A percentile compares a stretch with the other conserved stretches of the same genome.
Evolutionary conservation across 2,888 invertebrate species (phyloP).

Genomic region (Neria commutata): DNA sequence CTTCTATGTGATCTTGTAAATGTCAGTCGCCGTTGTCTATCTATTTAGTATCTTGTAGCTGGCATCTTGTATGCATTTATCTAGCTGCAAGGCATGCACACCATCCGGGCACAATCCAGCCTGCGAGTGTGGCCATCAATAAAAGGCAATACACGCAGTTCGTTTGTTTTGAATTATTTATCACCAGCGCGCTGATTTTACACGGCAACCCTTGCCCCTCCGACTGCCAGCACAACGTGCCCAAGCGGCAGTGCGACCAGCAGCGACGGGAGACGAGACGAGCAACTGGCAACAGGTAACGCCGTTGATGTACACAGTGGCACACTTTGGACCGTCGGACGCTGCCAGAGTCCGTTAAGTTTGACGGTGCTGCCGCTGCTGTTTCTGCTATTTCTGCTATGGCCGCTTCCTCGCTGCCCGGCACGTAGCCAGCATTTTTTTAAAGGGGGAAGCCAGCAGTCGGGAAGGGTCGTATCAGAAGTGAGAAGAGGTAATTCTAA

Average conservation of each 20-base stretch:
- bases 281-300: background rate
- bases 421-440: no score
- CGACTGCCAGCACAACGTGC: background rate
- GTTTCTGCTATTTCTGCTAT: slow-evolving; percentile 16
- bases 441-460: no score
- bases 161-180: slow-evolving; percentile 2
- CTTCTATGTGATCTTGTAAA: slow-evolving; percentile 30
- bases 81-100: no score
- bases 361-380: background rate
- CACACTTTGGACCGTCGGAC: background rate
- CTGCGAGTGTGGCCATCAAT: background rate
- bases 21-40: slow-evolving; percentile 29
- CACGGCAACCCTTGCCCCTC: no score
- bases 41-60: slow-evolving; percentile 7
- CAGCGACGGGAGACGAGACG: no score
- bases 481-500: no score
- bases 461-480: no score
- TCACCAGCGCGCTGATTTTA: background rate
- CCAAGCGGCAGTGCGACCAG: no score
- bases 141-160: background rate
- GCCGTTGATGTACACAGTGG: background rate
- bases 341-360: background rate
- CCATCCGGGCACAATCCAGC: no score
- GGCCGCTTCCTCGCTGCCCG: no score
- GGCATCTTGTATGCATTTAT: no score